Evolutionary conservation across 2,113 vertebrate species (phyloP).

Genomic region (Theristicus caerulescens): DNA sequence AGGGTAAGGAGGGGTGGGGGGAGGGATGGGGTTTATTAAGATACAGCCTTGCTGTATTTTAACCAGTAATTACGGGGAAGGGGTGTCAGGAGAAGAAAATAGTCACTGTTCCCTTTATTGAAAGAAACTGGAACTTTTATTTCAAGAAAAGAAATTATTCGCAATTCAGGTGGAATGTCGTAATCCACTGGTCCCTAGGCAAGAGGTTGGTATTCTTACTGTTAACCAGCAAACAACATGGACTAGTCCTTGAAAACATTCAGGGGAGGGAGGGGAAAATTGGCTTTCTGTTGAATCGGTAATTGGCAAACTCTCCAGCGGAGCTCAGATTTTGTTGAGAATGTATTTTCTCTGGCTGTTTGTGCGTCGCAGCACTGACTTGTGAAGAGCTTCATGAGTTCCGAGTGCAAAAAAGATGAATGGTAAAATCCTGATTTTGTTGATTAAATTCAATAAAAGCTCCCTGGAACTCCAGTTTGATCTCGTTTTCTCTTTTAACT

Average conservation of each 20-base stretch:
- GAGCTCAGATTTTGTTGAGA: constrained; percentile 67
- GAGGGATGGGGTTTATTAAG: constrained; percentile 54
- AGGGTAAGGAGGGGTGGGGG: constrained; percentile 14
- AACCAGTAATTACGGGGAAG: constrained; percentile 69
- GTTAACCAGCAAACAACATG: constrained; percentile 55
- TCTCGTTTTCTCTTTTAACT: background rate
- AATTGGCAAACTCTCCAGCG: constrained; percentile 77
- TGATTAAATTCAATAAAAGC: constrained; percentile 82
- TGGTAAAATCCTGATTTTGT: constrained; percentile 76
- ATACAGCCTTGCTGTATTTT: constrained; percentile 77
- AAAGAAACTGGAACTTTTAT: constrained; percentile 69
- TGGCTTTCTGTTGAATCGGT: constrained; percentile 74
- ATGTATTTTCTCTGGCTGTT: constrained; percentile 53
- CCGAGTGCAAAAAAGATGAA: constrained; percentile 49
- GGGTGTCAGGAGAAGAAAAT: constrained; percentile 72
- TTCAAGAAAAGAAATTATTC: constrained; percentile 24
- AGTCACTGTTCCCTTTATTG: constrained; percentile 73
- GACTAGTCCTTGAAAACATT: constrained; percentile 67
- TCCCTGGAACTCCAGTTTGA: constrained; percentile 75
- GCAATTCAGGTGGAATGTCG: background rate
- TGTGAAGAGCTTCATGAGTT: constrained; percentile 45
- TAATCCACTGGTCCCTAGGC: constrained; percentile 61
- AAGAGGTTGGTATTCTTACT: constrained; percentile 61
- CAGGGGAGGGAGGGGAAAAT: constrained; percentile 62
- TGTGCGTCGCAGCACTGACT: constrained; percentile 12